These are phyloP conservation scores for Neogobius melanostomus DNA, from an alignment of 2,113 vertebrate species.

Conservation along the genomic window DNA sequence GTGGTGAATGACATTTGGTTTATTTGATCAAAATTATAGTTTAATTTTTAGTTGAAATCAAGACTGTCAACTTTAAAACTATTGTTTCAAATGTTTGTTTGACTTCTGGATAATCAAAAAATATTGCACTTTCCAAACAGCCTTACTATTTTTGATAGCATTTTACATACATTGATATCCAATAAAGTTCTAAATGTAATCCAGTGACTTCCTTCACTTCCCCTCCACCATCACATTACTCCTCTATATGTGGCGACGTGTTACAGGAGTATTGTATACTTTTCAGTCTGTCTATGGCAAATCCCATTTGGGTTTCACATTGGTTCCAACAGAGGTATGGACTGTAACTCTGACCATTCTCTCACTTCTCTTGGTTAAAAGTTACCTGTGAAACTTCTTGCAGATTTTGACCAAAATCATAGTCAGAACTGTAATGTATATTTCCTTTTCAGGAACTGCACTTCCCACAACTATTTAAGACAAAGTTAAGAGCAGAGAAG, in stretches of 20 bases:
- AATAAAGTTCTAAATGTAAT: not conserved
- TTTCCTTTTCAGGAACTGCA: conserved; percentile 6
- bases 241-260: too few species aligned
- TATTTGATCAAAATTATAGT: not conserved
- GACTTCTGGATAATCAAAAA: not conserved
- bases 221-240: not conserved
- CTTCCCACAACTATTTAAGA: conserved; percentile 7
- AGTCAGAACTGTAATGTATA: conserved; percentile 15
- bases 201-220: not conserved
- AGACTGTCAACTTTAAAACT: not conserved
- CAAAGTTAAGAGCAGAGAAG: conserved; percentile 6
- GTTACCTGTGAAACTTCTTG: not conserved
- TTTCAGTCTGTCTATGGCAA: too few species aligned
- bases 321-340: not conserved
- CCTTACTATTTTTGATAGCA: not conserved
- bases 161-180: not conserved
- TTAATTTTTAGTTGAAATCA: not conserved
- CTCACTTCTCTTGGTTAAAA: not conserved
- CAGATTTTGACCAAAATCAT: conserved; percentile 10
- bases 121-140: not conserved
- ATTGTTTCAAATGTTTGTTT: not conserved
- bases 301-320: too few species aligned
- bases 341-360: not conserved
- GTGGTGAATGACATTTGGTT: not conserved
- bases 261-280: too few species aligned